Conservation (phyloP, 2,797 vertebrate genomes). For the Lagodon rhomboides region DNA sequence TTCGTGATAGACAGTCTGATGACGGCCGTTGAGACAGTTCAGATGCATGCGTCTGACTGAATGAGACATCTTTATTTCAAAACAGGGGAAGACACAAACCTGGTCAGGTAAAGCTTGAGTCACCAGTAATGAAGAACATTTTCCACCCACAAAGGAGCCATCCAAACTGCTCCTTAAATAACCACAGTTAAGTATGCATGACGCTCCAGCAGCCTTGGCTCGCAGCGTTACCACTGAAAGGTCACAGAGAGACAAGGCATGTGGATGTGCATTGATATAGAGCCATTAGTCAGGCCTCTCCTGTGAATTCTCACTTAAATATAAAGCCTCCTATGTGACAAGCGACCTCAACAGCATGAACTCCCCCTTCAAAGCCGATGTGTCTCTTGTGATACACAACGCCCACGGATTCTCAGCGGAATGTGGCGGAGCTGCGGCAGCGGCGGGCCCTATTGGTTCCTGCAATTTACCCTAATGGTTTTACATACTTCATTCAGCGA, state of each 20-base stretch:
- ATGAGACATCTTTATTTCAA: neutral
- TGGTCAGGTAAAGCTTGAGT: slow-evolving; percentile 21
- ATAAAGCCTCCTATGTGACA: slow-evolving; percentile 61
- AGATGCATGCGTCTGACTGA: neutral
- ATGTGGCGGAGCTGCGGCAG: slow-evolving; percentile 56
- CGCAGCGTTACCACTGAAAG: slow-evolving; percentile 61
- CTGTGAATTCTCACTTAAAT: slow-evolving; percentile 59
- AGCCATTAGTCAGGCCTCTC: slow-evolving; percentile 71
- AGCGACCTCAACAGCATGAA: slow-evolving; percentile 55
- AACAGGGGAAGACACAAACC: neutral
- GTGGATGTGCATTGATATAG: slow-evolving; percentile 61
- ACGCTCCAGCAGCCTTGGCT: slow-evolving; percentile 30
- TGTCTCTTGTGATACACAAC: slow-evolving; percentile 56
- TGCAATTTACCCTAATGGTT: slow-evolving; percentile 80
- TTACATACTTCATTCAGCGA: slow-evolving; percentile 77
- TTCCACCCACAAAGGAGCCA: slow-evolving; percentile 6
- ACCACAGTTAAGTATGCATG: slow-evolving; percentile 58
- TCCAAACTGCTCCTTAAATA: slow-evolving; percentile 36
- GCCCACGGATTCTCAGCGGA: slow-evolving; percentile 52
- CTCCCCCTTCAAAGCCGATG: slow-evolving; percentile 46
- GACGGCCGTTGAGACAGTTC: neutral
- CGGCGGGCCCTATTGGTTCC: slow-evolving; percentile 52
- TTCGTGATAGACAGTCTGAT: neutral
- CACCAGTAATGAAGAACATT: slow-evolving; percentile 10
- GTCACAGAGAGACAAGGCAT: slow-evolving; percentile 54